Conservation (phyloP, 2,797 vertebrate species). For the Orestias chungarensis region DNA sequence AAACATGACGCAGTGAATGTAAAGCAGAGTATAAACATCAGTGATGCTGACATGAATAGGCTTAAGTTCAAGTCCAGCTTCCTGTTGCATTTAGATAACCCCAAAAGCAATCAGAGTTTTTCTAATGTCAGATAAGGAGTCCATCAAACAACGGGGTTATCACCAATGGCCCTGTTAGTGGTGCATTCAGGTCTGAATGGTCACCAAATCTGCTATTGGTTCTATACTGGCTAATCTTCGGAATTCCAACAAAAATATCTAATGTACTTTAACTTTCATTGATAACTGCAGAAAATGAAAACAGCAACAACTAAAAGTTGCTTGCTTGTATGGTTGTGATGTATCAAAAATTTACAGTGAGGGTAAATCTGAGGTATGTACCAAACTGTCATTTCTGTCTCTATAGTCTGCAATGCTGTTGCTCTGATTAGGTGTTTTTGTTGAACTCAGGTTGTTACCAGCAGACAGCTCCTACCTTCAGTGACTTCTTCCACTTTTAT, state of each 20-base stretch:
- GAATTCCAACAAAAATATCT: not conserved
- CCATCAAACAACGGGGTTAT: not conserved
- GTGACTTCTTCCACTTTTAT: fast-evolving
- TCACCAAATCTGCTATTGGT: not conserved
- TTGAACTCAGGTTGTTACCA: too few relatives aligned
- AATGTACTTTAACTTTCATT: not conserved
- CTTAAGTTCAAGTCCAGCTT: not conserved
- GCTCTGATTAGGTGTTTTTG: not conserved
- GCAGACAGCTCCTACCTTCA: slow-evolving; percentile 32
- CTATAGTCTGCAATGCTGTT: not conserved
- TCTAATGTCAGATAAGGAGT: not conserved
- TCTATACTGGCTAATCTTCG: too few relatives aligned
- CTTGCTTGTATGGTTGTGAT: not conserved
- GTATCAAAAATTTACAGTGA: not conserved
- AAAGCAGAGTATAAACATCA: not conserved
- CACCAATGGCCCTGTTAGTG: not conserved
- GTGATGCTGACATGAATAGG: not conserved
- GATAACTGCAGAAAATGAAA: not conserved
- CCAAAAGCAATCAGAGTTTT: not conserved
- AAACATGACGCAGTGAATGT: too few relatives aligned
- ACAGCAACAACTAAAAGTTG: not conserved
- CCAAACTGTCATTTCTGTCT: not conserved
- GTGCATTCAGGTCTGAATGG: not conserved
- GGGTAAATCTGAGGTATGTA: not conserved
- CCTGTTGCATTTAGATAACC: not conserved